Percentiles rank a stretch among this genome's conserved stretches.
Evolutionary conservation across 2,888 invertebrate genomes (phyloP).

Genomic region (Trimorus sp.): DNA sequence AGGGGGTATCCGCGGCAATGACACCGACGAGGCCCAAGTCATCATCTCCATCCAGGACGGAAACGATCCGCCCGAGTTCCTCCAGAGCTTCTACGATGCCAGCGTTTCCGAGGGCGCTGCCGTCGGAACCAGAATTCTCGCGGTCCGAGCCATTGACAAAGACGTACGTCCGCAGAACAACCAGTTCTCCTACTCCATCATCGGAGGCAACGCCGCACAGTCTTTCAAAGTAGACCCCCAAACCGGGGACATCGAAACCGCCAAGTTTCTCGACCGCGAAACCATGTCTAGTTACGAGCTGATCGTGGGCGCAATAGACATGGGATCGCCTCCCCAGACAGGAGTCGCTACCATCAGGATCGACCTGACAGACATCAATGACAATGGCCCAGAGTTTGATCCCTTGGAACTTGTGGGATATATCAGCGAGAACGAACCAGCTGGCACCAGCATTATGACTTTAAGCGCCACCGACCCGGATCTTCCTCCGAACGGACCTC

Average conservation of each 20-base stretch:
- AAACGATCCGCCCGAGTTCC: conserved; percentile 97
- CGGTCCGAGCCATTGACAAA: conserved; percentile 94
- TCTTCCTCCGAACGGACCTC: conserved; percentile 94
- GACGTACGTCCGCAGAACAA: conserved; percentile 95
- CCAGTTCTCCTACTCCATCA: conserved; percentile 94
- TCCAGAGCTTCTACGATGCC: conserved; percentile 89
- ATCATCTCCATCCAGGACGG: conserved; percentile 97
- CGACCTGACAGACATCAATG: conserved; percentile 92
- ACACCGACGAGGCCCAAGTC: conserved; percentile 97
- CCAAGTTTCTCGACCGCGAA: conserved; percentile 91
- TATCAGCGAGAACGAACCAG: conserved; percentile 93
- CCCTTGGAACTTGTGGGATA: conserved; percentile 87
- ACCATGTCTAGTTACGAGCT: conserved; percentile 88
- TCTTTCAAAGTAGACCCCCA: conserved; percentile 94
- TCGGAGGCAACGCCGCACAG: conserved; percentile 91
- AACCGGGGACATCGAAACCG: conserved; percentile 91
- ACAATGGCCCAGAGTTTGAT: conserved; percentile 94
- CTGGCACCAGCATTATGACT: conserved; percentile 91
- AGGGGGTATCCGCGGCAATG: conserved; percentile 96
- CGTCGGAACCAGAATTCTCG: conserved; percentile 88
- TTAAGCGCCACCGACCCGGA: conserved; percentile 95
- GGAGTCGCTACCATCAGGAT: conserved; percentile 94
- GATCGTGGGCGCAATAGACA: conserved; percentile 93
- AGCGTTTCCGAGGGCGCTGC: conserved; percentile 90
- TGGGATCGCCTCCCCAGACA: conserved; percentile 94